Percentiles rank a stretch among this genome's conserved stretches.
Conservation (phyloP, 2,797 vertebrate species). For the Acanthurus leucopareius region DNA sequence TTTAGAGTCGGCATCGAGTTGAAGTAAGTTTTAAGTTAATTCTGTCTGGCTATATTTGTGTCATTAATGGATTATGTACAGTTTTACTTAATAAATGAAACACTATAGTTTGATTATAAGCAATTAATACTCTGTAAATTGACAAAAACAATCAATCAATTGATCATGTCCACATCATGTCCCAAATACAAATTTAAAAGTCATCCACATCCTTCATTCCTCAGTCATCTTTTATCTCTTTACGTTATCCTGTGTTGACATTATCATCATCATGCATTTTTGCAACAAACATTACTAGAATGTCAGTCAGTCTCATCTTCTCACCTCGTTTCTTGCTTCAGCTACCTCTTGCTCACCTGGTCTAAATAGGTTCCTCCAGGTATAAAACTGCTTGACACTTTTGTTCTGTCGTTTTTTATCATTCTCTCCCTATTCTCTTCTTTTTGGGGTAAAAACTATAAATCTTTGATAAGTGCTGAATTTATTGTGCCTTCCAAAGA, state of each 20-base stretch:
- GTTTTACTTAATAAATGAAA: not conserved
- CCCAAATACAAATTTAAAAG: not conserved
- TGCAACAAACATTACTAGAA: not conserved
- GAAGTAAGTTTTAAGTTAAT: not conserved
- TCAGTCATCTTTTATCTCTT: not conserved
- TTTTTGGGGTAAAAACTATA: constrained; percentile 14
- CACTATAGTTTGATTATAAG: not conserved
- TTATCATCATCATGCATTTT: constrained; percentile 4
- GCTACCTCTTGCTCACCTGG: not conserved
- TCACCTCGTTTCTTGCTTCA: not conserved
- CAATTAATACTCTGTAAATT: not conserved
- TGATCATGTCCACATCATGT: not conserved
- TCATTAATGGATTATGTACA: not conserved
- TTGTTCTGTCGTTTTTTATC: not conserved
- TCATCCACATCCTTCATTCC: not conserved
- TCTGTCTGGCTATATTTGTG: not conserved
- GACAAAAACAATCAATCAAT: not conserved
- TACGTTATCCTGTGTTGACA: not conserved
- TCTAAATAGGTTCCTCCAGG: not conserved
- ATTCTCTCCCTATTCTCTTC: not conserved
- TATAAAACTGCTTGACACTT: constrained; percentile 25
- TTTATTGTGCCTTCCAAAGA: constrained; percentile 27
- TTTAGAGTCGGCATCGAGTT: not conserved
- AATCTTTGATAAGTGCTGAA: constrained; percentile 23
- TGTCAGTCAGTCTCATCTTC: not conserved